Percentiles rank a stretch among this genome's conserved stretches.
phyloP scores from a whole-genome alignment of 2,113 vertebrate species.

The Cyprinodon variegatus region DNA sequence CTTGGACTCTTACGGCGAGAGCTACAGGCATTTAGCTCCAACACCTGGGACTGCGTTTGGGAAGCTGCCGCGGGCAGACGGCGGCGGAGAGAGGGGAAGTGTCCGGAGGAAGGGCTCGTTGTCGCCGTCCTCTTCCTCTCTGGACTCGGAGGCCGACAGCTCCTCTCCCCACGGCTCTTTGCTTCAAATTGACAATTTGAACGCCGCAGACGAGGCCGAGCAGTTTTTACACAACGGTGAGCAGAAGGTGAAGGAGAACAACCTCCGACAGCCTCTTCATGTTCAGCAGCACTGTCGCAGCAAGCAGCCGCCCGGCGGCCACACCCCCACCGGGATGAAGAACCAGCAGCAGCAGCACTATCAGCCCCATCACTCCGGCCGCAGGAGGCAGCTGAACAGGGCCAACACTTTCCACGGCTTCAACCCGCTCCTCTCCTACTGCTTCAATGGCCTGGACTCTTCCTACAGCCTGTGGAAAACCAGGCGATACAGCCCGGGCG shows the following conservation, averaged over 20 bases:
- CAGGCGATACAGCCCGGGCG: constrained; percentile 89
- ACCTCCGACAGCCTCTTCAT: constrained; percentile 51
- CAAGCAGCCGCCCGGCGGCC: constrained; percentile 70
- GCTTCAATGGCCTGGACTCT: constrained; percentile 73
- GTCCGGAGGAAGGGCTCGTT: constrained; percentile 73
- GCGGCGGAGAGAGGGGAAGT: constrained; percentile 52
- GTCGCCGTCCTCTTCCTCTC: constrained; percentile 74
- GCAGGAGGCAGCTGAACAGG: constrained; percentile 92
- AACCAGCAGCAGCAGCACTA: constrained; percentile 63
- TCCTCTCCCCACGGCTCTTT: constrained; percentile 66
- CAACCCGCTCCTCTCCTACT: constrained; percentile 85
- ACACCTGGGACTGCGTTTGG: constrained; percentile 59
- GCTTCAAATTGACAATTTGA: constrained; percentile 70
- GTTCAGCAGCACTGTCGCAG: constrained; percentile 70
- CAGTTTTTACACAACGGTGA: constrained; percentile 64
- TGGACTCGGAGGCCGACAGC: constrained; percentile 77
- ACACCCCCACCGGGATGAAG: constrained; percentile 73
- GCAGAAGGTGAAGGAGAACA: constrained; percentile 62
- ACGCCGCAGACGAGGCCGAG: constrained; percentile 60
- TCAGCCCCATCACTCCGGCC: constrained; percentile 75
- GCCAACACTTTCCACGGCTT: constrained; percentile 92
- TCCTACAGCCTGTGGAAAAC: constrained; percentile 91
- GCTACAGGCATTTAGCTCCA: constrained; percentile 49
- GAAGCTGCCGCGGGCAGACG: constrained; percentile 60
- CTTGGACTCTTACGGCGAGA: constrained; percentile 81